Evolutionary conservation across 2,888 invertebrate genomes (phyloP), one percentile per base, ranked within the genome.

Genomic region (Cephus rjabovi): DNA sequence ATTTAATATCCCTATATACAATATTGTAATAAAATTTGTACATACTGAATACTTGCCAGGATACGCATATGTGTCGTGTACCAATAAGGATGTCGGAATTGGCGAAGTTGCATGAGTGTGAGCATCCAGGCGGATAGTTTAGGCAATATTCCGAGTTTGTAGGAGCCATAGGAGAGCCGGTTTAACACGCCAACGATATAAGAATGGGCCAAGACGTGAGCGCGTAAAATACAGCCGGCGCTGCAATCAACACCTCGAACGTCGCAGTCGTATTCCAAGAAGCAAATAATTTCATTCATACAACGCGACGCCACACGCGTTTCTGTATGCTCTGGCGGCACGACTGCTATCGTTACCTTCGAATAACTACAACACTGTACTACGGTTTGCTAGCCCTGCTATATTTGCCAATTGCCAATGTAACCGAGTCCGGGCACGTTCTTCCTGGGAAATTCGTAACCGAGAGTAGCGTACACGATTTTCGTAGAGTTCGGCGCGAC

Each of bases 271-370:
- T 87, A 88, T 91, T 91, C 90, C 89, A 86, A 88, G 90, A 90
- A 91, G 90, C 88, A 87, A 89, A 90, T 90, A 89, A 91, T 91
- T 91, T 89, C 90, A 89, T 90, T 90, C 90, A 87, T 91, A 89
- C 90, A 90, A 89, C 87, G 85, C 85, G 85, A 83, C 87, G 85
- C 86, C 86, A 85, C 85, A 85, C 81, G 84, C 77, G 79, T 83
- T 83, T 81, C 88, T 82, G 85, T 88, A 88, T 85, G 89, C 87
- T 82, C 84, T 86, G 84, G 81, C 80, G 89, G 89, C 88, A 88
- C 88, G 88, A 87, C 86, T 86, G 88, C 86, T 87, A 88, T 88
- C 89, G 89, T 89, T 89, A 86, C 88, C 86, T 83, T 84, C 88
- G 87, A 88, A 88, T 89, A 87, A 89, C 88, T 87, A 86, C 87